phyloP scores from a whole-genome alignment of 2,797 vertebrate species.

The Odontamblyopus rebecca region DNA sequence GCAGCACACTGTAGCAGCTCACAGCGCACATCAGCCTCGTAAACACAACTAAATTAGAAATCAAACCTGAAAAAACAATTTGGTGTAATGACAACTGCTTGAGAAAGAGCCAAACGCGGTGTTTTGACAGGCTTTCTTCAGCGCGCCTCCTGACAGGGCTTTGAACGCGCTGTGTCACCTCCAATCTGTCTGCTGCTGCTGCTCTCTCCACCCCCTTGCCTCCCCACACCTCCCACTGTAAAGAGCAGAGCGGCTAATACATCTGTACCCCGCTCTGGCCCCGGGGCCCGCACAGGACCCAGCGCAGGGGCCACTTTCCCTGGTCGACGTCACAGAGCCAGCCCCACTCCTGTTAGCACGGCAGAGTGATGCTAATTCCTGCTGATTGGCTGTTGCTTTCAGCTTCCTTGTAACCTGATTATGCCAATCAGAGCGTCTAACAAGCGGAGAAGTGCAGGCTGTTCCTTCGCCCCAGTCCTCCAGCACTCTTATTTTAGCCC shows the following conservation, averaged over 20 bases:
- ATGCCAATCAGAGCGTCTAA: constrained; percentile 81
- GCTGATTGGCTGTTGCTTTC: constrained; percentile 73
- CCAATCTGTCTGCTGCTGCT: constrained; percentile 58
- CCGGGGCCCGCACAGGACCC: constrained; percentile 28
- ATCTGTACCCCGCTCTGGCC: constrained; percentile 41
- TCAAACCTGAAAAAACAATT: constrained; percentile 65
- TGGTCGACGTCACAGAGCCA: constrained; percentile 18
- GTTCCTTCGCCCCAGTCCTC: constrained; percentile 23
- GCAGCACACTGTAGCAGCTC: constrained; percentile 28
- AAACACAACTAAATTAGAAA: constrained; percentile 73
- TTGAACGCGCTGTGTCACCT: constrained; percentile 66
- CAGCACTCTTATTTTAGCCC: constrained; percentile 32
- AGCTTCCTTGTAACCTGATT: constrained; percentile 79
- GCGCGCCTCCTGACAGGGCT: constrained; percentile 64
- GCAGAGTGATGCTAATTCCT: constrained; percentile 71
- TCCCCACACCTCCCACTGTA: not conserved
- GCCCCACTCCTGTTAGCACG: constrained; percentile 43
- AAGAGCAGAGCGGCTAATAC: constrained; percentile 21
- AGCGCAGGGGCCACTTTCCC: constrained; percentile 30
- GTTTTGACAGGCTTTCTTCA: constrained; percentile 71
- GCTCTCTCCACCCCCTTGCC: constrained; percentile 36
- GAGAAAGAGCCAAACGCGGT: constrained; percentile 58
- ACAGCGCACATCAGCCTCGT: constrained; percentile 57
- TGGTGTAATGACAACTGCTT: constrained; percentile 69
- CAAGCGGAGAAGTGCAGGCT: constrained; percentile 55